Evolutionary conservation across 2,797 vertebrate genomes (phyloP), one percentile per base, ranked within the genome.

Genomic region (Brachymystax lenok): DNA sequence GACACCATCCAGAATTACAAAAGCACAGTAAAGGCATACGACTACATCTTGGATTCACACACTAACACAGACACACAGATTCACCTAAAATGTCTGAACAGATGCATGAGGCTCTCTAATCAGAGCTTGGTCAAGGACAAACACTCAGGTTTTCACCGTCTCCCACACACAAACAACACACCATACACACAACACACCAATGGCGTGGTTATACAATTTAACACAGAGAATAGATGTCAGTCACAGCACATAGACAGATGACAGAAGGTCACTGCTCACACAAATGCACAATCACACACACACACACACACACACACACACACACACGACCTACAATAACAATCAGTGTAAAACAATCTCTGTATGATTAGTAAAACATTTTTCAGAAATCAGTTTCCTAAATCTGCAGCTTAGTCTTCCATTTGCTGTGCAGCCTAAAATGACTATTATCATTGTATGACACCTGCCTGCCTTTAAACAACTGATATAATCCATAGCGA

Each of bases 81-180:
- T 61, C 1, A 40, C 16, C 71, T 4, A 40, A 13, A 30, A 14
- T 56, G 70, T 13, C 56, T 78, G 73, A 74, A 74, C 51, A 77
- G 71, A 74, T 33, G 40, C 5, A 16, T 0, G 4, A 63, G 54
- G 66, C 71, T 77, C 75, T 80, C 71, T 67, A 71, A 50, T 66
- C 8, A 74, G 13, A 16, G 40, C 10, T 12, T 46, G 72, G 73
- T 78, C 80, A 78, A 81, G 73, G 70, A 79, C 76, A 76, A 64
- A 79, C 76, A 73, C 70, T 78, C 54, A 63, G 69, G 69, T 30
- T 61, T 73, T 76, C 56, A 52, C 72, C 64, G 64, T 66, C 75
- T 52, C 73, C 35, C 79, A 67, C 63, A 46, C 67, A 74, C n/a
- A 51, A n/a, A 24, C 69, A 52, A 1, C 69, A 71, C 35, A 46